These are phyloP conservation scores for Chalcosyrphus nemorum DNA, from an alignment of 2,888 invertebrate species.

Conservation along the genomic window DNA sequence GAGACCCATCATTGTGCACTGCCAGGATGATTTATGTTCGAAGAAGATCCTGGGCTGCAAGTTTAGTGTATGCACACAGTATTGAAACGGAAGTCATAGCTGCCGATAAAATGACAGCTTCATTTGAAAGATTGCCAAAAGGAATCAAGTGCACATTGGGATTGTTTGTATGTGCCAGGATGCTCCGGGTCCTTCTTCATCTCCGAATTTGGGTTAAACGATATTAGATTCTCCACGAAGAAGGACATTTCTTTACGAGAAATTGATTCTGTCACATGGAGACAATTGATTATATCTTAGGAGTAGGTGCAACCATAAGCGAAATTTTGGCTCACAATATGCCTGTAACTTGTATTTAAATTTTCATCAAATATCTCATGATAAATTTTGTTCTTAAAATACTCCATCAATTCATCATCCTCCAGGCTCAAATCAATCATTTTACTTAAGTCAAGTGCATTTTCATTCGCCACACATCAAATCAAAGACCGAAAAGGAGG, in stretches of 20 bases:
- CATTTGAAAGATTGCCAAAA: constrained; percentile 74
- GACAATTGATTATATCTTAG: too few species aligned
- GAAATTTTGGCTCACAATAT: too few species aligned
- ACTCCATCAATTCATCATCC: constrained; percentile 24
- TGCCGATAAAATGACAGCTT: constrained; percentile 67
- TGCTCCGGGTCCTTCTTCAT: too few species aligned
- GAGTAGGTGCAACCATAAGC: too few species aligned
- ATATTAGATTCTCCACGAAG: too few species aligned
- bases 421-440: constrained; percentile 53
- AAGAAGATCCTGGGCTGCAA: constrained; percentile 21
- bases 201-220: too few species aligned
- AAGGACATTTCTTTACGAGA: background rate
- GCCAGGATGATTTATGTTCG: constrained; percentile 65
- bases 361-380: too few species aligned
- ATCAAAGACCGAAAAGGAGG: background rate
- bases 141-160: constrained; percentile 53
- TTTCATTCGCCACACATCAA: constrained; percentile 11
- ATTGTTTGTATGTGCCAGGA: constrained; percentile 7
- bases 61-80: constrained; percentile 32
- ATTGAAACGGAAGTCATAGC: constrained; percentile 46
- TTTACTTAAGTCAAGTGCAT: constrained; percentile 27
- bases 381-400: background rate
- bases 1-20: constrained; percentile 51
- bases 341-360: too few species aligned
- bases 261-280: too few species aligned